A percentile compares a stretch with the other conserved stretches of the same genome.
Evolutionary conservation across 2,888 invertebrate species (phyloP).

Genomic region (Amaurobius ferox): DNA sequence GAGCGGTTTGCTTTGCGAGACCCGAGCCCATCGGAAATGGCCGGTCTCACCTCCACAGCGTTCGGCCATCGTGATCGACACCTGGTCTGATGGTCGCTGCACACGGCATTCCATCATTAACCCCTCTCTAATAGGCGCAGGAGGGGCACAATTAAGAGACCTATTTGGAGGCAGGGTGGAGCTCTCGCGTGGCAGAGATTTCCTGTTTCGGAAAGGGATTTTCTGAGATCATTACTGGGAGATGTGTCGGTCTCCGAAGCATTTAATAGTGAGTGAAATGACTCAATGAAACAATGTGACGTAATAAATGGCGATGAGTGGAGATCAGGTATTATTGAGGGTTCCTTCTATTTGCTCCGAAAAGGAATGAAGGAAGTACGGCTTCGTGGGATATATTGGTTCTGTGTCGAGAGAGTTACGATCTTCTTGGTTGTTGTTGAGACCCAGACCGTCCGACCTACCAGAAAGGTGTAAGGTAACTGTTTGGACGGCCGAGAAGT

Average conservation of each 20-base stretch:
- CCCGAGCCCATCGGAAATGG: conserved; percentile 43
- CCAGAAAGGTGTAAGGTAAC: too few relatives aligned
- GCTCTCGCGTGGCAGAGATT: background rate
- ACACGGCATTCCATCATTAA: conserved; percentile 60
- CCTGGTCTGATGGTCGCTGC: conserved; percentile 34
- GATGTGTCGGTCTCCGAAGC: background rate
- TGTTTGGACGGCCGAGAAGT: too few relatives aligned
- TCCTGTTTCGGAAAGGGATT: background rate
- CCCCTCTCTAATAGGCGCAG: conserved; percentile 43
- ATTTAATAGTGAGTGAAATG: background rate
- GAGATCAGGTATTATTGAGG: too few relatives aligned
- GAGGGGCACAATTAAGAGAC: conserved; percentile 46
- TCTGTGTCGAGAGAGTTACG: too few relatives aligned
- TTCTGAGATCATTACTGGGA: background rate
- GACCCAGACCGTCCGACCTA: too few relatives aligned
- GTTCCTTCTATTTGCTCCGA: too few relatives aligned
- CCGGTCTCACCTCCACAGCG: conserved; percentile 12
- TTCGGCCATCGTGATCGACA: conserved; percentile 22
- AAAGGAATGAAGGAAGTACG: too few relatives aligned
- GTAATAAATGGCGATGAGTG: background rate
- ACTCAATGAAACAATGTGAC: conserved; percentile 13
- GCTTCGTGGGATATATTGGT: too few relatives aligned
- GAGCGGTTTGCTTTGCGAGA: conserved; percentile 12
- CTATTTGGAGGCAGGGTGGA: conserved; percentile 44
- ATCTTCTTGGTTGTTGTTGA: too few relatives aligned